Base-by-base conservation (phyloP, 2,797 vertebrate genomes). In the Esox lucius region DNA sequence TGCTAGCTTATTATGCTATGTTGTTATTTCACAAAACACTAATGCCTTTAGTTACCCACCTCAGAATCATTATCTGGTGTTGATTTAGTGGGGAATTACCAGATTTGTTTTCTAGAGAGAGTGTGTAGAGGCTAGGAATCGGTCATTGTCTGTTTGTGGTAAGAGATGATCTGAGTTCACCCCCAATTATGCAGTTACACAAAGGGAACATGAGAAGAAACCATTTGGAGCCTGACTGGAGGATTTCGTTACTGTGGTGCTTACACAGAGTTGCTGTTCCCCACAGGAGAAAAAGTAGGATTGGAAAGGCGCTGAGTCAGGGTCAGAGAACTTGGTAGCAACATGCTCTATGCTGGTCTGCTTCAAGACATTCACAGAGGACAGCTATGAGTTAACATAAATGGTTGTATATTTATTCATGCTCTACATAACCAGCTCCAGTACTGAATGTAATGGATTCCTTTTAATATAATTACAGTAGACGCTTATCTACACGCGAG, bases 111-210 rank as follows among this genome's bases (percentile, higher is more conserved):
- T 1, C 42, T 11, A 46, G 3, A 46, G 42, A 3, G 17, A 19
- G 51, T 19, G 12, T 19, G 51, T 53, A 53, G 51, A 53, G 17
- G 11, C 51, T 53, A 19, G 8, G 19, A 46, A 46, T 46, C 42
- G 3, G 11, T 26, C 22, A 26, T 12, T 65, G 62, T 65, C 13
- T 64, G 28, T 19, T 16, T 19, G 62, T 65, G 62, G 26, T 65
- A 31, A 31, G 28, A 64, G 73, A 56, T 59, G 70, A 46, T 85
- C 66, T 73, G 67, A 68, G 17, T 70, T 12, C 62, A 49, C 75
- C 75, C 71, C 62, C 70, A 91, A 93, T 91, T 88, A 90, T 75
- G 33, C 84, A 91, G 93, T 93, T 92, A 93, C 92, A 91, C 90
- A 88, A 92, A 75, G 49, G 61, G 80, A 85, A 87, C 86, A 89